These are phyloP conservation scores for Alauda arvensis DNA, from an alignment of 2,797 vertebrate genomes.

Conservation along the genomic window DNA sequence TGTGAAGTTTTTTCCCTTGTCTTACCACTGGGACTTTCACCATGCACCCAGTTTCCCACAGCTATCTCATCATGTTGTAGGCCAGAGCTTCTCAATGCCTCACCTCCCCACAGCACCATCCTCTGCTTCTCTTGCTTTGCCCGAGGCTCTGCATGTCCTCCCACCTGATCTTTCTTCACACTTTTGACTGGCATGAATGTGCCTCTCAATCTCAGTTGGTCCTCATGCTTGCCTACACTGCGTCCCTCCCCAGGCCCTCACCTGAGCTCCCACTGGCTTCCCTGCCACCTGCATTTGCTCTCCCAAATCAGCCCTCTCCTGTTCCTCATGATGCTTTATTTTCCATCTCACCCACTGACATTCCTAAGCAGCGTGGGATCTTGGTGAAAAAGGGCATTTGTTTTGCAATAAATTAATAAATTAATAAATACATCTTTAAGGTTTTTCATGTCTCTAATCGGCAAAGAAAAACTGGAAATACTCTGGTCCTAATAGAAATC, in stretches of 20 bases:
- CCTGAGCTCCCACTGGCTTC: rapidly evolving
- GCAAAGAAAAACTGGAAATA: not conserved
- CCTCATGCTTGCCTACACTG: not conserved
- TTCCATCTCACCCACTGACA: not conserved
- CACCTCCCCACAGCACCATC: not conserved
- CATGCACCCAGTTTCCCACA: rapidly evolving
- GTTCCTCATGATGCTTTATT: not conserved
- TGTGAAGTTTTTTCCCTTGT: not conserved
- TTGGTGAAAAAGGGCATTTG: not conserved
- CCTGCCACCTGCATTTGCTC: not conserved
- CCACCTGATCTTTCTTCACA: not conserved
- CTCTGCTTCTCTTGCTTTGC: not conserved
- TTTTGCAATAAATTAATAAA: not conserved
- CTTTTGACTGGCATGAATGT: not conserved
- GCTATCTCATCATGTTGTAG: not conserved
- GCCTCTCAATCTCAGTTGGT: not conserved
- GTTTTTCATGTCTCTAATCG: not conserved
- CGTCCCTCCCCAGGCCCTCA: not conserved
- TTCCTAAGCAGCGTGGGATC: not conserved
- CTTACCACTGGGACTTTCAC: not conserved
- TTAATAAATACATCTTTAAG: not conserved
- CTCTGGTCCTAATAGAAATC: not conserved
- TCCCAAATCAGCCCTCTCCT: not conserved
- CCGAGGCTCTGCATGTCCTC: rapidly evolving
- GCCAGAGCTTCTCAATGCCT: rapidly evolving